These are phyloP conservation scores for Tretioscincus oriximinensis DNA, from an alignment of 2,113 vertebrate genomes.

Conservation along the genomic window DNA sequence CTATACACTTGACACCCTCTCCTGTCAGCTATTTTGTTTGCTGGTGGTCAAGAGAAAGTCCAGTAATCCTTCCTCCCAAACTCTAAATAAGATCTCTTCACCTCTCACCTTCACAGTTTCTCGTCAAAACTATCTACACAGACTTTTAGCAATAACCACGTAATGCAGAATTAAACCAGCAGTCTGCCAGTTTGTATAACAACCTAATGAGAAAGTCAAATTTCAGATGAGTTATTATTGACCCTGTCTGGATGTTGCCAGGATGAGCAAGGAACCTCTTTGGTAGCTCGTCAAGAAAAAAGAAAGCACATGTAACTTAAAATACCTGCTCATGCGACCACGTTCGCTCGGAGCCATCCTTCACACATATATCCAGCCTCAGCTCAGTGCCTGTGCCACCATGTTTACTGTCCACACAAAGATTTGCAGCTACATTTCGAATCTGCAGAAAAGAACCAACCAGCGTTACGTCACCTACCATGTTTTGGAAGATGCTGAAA, in stretches of 20 bases:
- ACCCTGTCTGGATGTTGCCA: neutral
- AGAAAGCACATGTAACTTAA: neutral
- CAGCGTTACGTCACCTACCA: neutral
- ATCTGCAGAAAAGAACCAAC: slow-evolving; percentile 73
- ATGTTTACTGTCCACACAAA: slow-evolving; percentile 87
- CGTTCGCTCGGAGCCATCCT: slow-evolving; percentile 85
- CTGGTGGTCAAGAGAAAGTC: no score
- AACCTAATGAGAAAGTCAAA: no score
- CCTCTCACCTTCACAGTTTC: no score
- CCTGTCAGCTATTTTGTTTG: no score
- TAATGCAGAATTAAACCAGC: no score
- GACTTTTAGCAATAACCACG: no score
- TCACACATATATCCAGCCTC: slow-evolving; percentile 83
- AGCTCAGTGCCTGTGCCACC: slow-evolving; percentile 84
- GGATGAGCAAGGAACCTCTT: neutral
- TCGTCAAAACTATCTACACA: no score
- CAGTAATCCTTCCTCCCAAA: no score
- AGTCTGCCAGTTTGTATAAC: no score
- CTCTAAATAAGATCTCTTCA: no score
- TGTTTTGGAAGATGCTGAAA: neutral
- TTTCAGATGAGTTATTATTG: no score
- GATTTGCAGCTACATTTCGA: slow-evolving; percentile 79
- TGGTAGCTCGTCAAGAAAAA: slow-evolving; percentile 14
- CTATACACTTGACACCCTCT: no score
- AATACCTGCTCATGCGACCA: slow-evolving; percentile 90